A percentile compares a stretch with the other conserved stretches of the same genome.
phyloP scores from a whole-genome alignment of 2,113 vertebrate species.

The Pontoporia blainvillei region DNA sequence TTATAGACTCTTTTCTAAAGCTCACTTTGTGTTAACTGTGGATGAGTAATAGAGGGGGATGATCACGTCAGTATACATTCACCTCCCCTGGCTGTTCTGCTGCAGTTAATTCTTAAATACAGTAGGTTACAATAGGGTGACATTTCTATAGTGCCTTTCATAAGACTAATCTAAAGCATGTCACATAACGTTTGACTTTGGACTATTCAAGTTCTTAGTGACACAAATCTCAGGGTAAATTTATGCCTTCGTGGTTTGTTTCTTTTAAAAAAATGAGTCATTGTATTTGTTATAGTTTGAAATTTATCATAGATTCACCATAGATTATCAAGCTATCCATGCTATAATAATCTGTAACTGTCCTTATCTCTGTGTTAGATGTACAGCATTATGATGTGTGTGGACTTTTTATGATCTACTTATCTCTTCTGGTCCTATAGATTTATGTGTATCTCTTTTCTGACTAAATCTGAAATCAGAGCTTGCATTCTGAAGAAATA shows the following conservation, averaged over 20 bases:
- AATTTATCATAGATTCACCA: slow-evolving; percentile 73
- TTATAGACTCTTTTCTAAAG: slow-evolving; percentile 56
- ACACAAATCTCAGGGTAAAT: slow-evolving; percentile 71
- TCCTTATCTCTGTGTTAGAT: slow-evolving; percentile 64
- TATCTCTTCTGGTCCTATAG: slow-evolving; percentile 70
- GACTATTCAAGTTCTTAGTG: slow-evolving; percentile 67
- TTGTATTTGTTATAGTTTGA: slow-evolving; percentile 56
- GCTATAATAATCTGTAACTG: slow-evolving; percentile 70
- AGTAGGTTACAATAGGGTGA: slow-evolving; percentile 71
- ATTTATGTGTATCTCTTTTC: slow-evolving; percentile 72
- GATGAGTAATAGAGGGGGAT: slow-evolving; percentile 71
- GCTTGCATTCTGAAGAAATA: slow-evolving; percentile 54
- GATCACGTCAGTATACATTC: slow-evolving; percentile 73
- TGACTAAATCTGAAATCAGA: slow-evolving; percentile 66
- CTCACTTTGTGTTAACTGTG: slow-evolving; percentile 65
- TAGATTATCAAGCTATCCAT: slow-evolving; percentile 64
- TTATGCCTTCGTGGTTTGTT: slow-evolving; percentile 67
- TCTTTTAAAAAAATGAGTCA: slow-evolving; percentile 62
- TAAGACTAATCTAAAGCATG: slow-evolving; percentile 78
- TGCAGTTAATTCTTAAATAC: slow-evolving; percentile 78
- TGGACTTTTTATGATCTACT: slow-evolving; percentile 77
- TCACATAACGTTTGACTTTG: slow-evolving; percentile 74
- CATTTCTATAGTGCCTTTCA: slow-evolving; percentile 77
- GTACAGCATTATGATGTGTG: slow-evolving; percentile 70
- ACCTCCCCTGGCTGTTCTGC: slow-evolving; percentile 63